Evolutionary conservation across 1,140 invertebrate species (phyloP), one percentile per base, ranked within the genome.

Genomic region (Diploscapter pachys): DNA sequence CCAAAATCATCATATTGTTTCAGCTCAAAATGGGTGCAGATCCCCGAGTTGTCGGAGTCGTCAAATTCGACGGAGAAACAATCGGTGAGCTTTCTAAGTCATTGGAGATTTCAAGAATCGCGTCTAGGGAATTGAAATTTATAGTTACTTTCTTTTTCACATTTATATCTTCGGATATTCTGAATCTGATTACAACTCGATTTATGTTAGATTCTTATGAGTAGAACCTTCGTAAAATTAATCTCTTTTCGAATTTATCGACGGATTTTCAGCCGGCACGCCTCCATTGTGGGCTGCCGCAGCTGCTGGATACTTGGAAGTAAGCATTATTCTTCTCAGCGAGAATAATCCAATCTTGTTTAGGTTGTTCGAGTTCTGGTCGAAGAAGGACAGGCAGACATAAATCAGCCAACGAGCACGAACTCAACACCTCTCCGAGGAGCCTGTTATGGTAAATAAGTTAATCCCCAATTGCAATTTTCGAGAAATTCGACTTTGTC

Each of bases 401-500:
- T 96, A 52, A 95, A 94, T 86, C 92, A 93, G 86, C 89, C 91
- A 11, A 93, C 93, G 4, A 90, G 89, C 80, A 92, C 91, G 3
- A 90, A 91, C 76, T 93, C 92, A n/a, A 93, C 93, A 1, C 93
- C 93, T 0, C 87, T 94, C 52, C 88, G 93, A 81, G 92, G 92
- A 0, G 93, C 93, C 9, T 94, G 69, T 61, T 76, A 71, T 51
- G 31, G 31, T 31, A 31, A 31, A 31, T 31, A 31, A 31, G 31
- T 31, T 31, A 31, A 31, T 31, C 31, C 31, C 31, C 31, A 31
- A 31, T 31, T 31, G 1, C 31, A 31, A 31, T 31, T 31, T 31
- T 31, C 31, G 31, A 31, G 31, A 31, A 31, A 31, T 31, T 31
- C 31, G 31, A 31, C 31, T 31, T 31, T 31, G 31, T 31, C 31